Base-by-base conservation (phyloP, 2,888 invertebrate genomes). In the Myopa tessellatipennis region DNA sequence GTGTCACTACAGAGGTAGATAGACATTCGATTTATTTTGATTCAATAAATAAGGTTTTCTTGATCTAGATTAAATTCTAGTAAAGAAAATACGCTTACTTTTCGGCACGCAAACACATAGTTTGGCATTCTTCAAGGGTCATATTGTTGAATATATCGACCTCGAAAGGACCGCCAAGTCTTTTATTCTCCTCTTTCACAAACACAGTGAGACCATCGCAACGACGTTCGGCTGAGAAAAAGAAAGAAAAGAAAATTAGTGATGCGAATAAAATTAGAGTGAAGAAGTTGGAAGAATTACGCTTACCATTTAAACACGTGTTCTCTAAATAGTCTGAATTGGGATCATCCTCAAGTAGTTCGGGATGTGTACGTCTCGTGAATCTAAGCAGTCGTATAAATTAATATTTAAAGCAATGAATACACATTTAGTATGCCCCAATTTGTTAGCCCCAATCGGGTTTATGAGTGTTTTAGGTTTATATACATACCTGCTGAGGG, bases 301-400 rank as follows among this genome's bases (percentile, higher is more conserved):
- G 79, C 85, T 88, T 91, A 96, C 96, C 95, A 86, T 95, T 96
- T 14, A 97, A 90, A 87, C 97, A 97, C 70, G 96, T 95, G 85
- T 97, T 97, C 90, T 97, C 97, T 85, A 97, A 90, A 88, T 97
- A 97, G 87, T 97, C 96, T 0, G 95, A 94, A 86, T 95, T 95
- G 3, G 95, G 94, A 86, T 96, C 96, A 84, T 96, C 95, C 88
- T 95, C 94, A 70, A 96, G 89, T 14, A 95, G 90, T 84, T 95
- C 95, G 0, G 96, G 96, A 87, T 96, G 96, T 0, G 96, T 96
- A 85, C 96, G 91, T 83, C 96, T 90, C 0, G 96, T 97, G 85
- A 95, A 96, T 81, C 93, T 90, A 52, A 70, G 58, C n/a, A n/a
- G n/a, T n/a, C n/a, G n/a, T n/a, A n/a, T n/a, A n/a, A n/a, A n/a